Percentiles rank a stretch among this genome's conserved stretches.
Evolutionary conservation across 2,888 invertebrate species (phyloP).

Genomic region (Machimus atricapillus): DNA sequence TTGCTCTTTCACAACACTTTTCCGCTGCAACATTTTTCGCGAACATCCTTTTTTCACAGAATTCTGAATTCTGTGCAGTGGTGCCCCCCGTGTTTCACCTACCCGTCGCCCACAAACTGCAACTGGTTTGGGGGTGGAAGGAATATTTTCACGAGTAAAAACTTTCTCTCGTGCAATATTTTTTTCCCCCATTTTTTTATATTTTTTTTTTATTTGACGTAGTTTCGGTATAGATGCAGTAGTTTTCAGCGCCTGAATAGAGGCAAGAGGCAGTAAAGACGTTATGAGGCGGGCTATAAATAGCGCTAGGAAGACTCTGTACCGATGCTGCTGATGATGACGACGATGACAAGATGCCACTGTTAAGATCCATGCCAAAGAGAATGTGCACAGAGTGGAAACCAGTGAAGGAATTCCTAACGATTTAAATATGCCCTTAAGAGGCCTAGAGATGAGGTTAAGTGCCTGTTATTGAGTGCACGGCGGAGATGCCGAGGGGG

Average conservation of each 20-base stretch:
- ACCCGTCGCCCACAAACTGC: neutral
- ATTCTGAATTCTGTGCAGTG: neutral
- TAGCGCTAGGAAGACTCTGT: neutral
- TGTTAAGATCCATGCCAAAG: constrained; percentile 15
- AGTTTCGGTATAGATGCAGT: neutral
- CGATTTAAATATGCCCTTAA: constrained; percentile 38
- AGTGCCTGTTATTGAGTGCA: constrained; percentile 41
- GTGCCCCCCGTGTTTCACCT: too few relatives aligned
- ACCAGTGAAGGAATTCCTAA: constrained; percentile 11
- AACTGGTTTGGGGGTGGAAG: neutral
- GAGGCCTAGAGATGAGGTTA: constrained; percentile 41
- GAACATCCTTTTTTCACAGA: neutral
- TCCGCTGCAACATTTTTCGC: constrained; percentile 10
- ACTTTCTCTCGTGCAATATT: neutral
- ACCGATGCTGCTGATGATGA: neutral
- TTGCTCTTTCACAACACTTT: neutral
- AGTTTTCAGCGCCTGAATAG: neutral
- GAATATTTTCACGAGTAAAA: neutral
- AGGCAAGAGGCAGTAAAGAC: neutral
- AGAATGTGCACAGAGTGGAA: constrained; percentile 13
- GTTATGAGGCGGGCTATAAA: constrained; percentile 12
- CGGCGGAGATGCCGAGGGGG: neutral
- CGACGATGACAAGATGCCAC: constrained; percentile 22
- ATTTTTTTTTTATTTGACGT: too few relatives aligned
- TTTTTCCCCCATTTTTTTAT: neutral